Evolutionary conservation across 2,113 vertebrate genomes (phyloP), one percentile per base, ranked within the genome.

Genomic region (Ceyx margarethae): DNA sequence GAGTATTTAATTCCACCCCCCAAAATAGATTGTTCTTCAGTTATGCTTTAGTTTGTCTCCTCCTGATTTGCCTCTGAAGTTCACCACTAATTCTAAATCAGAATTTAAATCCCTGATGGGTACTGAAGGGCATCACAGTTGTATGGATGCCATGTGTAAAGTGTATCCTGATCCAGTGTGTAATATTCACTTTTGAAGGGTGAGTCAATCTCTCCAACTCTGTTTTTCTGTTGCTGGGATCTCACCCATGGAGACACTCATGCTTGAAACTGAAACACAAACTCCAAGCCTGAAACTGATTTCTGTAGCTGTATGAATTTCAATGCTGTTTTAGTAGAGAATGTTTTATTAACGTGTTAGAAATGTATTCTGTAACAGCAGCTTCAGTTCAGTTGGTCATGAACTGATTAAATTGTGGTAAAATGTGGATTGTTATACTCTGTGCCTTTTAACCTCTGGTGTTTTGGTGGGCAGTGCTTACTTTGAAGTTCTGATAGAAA

Each of bases 191-290:
- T 74, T 85, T 42, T 28, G 42, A 66, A 43, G 18, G 37, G 29
- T 0, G 0, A 33, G 45, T n/a, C 0, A 2, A 26, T 57, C 10
- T 89, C 18, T 85, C 12, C 0, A 4, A 2, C 37, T 84, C 26
- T 56, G 2, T 5, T 37, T 80, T 61, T 57, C 50, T 5, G 4
- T 61, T 79, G 50, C 23, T 72, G 28, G 33, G 26, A 31, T 65
- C 2, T 6, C 2, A 4, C 67, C 69, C 9, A 1, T 54, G 61
- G 65, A 42, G 77, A 20, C 29, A 16, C 20, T 87, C 9, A 4
- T 23, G 14, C 20, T 1, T 85, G 75, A 60, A 79, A 17, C 15
- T 29, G 35, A 61, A 79, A 57, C 57, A 26, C 1, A 37, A 37
- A 19, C 37, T 33, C 6, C 60, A 15, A 20, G 62, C 42, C 50